Percentiles rank a stretch among this genome's conserved stretches.
Conservation (phyloP, 2,797 vertebrate species). For the Sebastes steindachneri region DNA sequence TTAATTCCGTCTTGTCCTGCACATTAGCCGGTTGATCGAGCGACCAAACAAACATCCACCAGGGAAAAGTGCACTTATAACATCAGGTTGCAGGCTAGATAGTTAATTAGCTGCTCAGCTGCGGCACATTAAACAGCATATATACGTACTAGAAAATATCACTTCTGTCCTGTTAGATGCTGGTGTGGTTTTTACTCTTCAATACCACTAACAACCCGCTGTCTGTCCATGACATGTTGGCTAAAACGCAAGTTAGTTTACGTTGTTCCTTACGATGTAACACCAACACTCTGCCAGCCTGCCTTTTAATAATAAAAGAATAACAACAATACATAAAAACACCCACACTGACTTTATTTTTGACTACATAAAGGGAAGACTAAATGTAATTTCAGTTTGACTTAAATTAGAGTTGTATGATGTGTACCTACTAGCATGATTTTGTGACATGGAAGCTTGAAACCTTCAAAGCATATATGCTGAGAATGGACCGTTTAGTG, state of each 20-base stretch:
- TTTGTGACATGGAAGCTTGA: background rate
- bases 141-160: background rate
- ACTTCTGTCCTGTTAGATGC: background rate
- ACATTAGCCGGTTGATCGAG: background rate
- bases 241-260: background rate
- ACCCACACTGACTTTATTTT: background rate
- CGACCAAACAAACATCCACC: background rate
- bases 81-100: background rate
- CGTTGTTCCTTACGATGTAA: accelerated
- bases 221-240: background rate
- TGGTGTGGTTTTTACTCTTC: background rate
- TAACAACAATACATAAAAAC: background rate
- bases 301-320: background rate
- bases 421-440: accelerated
- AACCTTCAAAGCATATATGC: no score
- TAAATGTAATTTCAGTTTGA: background rate
- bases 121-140: background rate
- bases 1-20: background rate
- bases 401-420: background rate
- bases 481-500: background rate
- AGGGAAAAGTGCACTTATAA: background rate
- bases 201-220: background rate
- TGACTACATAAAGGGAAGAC: background rate
- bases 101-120: background rate
- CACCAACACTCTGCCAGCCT: background rate